These are phyloP conservation scores for Cosmorhoe ocellata DNA, from an alignment of 2,888 invertebrate genomes.

Conservation along the genomic window DNA sequence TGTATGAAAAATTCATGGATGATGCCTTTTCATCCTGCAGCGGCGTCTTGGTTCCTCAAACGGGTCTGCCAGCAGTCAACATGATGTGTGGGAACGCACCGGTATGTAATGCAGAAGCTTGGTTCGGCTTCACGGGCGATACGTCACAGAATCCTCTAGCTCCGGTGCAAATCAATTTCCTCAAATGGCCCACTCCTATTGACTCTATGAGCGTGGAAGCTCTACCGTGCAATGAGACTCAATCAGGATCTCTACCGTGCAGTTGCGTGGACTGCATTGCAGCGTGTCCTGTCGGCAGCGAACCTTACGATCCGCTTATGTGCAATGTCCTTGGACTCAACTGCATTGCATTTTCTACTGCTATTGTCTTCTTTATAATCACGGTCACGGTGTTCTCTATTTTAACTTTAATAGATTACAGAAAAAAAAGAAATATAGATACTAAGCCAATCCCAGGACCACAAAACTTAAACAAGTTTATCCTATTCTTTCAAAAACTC, in stretches of 20 bases:
- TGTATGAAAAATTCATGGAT: conserved; percentile 84
- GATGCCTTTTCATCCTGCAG: conserved; percentile 90
- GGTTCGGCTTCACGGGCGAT: conserved; percentile 86
- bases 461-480: conserved; percentile 42
- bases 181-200: conserved; percentile 57
- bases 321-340: conserved; percentile 84
- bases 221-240: conserved; percentile 83
- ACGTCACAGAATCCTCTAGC: conserved; percentile 72
- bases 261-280: conserved; percentile 89
- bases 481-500: conserved; percentile 50
- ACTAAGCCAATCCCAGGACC: conserved; percentile 22
- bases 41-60: conserved; percentile 88
- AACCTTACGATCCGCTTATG: conserved; percentile 63
- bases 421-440: conserved; percentile 32
- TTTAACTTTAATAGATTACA: conserved; percentile 46
- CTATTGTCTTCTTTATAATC: conserved; percentile 79
- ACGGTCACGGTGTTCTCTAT: conserved; percentile 56
- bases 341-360: conserved; percentile 84
- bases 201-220: conserved; percentile 70
- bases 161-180: conserved; percentile 85
- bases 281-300: conserved; percentile 81
- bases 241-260: conserved; percentile 83
- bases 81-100: conserved; percentile 89
- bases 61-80: conserved; percentile 88
- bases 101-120: conserved; percentile 84